Evolutionary conservation across 1,140 invertebrate species (phyloP).

Genomic region (Sarcophaga bullata): DNA sequence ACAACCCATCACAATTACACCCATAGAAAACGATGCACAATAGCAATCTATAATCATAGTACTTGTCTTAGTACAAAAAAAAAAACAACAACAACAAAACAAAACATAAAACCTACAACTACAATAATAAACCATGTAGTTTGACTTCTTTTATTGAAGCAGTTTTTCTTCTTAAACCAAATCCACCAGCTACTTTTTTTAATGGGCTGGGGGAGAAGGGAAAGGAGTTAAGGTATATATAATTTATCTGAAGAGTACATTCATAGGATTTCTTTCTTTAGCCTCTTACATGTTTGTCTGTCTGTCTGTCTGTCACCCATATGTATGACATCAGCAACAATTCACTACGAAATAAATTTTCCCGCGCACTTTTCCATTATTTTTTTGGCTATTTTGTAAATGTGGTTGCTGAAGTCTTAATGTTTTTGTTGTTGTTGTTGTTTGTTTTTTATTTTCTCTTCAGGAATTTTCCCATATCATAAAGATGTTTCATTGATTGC

Average conservation of each 20-base stretch:
- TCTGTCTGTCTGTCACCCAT: neutral
- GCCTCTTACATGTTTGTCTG: neutral
- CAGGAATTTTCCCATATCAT: constrained; percentile 61
- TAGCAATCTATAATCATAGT: neutral
- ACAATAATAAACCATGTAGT: neutral
- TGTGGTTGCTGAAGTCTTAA: constrained; percentile 42
- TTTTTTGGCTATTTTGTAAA: constrained; percentile 45
- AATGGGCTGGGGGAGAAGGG: too few species aligned
- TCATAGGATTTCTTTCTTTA: too few species aligned
- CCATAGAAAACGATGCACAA: neutral
- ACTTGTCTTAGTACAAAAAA: neutral
- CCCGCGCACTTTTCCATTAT: constrained; percentile 56
- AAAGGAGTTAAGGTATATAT: too few species aligned
- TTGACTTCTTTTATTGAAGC: constrained; percentile 8
- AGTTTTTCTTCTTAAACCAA: neutral
- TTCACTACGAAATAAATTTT: constrained; percentile 45
- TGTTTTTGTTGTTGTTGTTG: constrained; percentile 11
- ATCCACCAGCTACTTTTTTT: neutral
- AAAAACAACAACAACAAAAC: too few species aligned
- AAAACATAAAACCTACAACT: neutral
- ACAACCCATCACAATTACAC: neutral
- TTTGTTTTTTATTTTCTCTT: constrained; percentile 27
- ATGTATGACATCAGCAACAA: neutral
- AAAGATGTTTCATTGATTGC: constrained; percentile 50
- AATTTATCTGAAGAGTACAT: too few species aligned